Percentiles rank a stretch among this genome's conserved stretches.
Evolutionary conservation across 2,888 invertebrate species (phyloP).

Genomic region (Lepetodrilus schrolli): DNA sequence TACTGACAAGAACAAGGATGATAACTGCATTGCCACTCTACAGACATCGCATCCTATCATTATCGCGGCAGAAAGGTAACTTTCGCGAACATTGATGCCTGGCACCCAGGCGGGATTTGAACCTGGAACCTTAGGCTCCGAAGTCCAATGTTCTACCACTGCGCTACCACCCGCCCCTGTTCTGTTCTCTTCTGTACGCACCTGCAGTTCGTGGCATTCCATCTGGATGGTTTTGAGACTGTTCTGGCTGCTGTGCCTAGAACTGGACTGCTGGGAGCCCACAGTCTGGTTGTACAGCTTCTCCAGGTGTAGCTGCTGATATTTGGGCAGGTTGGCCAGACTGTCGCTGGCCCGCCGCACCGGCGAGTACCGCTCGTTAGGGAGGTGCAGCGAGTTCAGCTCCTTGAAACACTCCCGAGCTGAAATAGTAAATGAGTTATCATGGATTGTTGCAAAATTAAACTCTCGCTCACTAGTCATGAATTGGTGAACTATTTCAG

Average conservation of each 20-base stretch:
- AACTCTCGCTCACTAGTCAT: too few relatives aligned
- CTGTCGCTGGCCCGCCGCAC: slow-evolving; percentile 92
- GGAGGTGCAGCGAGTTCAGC: slow-evolving; percentile 77
- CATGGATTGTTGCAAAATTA: too few relatives aligned
- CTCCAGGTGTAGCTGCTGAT: slow-evolving; percentile 73
- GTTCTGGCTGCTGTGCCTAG: slow-evolving; percentile 66
- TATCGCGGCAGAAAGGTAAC: too few relatives aligned
- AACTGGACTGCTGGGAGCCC: slow-evolving; percentile 68
- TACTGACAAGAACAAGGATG: too few relatives aligned
- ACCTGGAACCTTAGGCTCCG: too few relatives aligned
- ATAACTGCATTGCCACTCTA: too few relatives aligned
- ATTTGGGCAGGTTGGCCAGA: slow-evolving; percentile 74
- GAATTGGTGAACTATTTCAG: too few relatives aligned
- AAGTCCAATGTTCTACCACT: too few relatives aligned
- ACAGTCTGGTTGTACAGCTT: slow-evolving; percentile 79
- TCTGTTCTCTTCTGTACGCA: slow-evolving; percentile 75
- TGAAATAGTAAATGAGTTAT: too few relatives aligned
- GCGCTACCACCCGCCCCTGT: slow-evolving; percentile 59
- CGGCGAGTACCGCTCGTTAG: slow-evolving; percentile 89
- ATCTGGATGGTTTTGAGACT: slow-evolving; percentile 81
- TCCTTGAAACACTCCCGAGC: slow-evolving; percentile 80
- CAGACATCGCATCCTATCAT: too few relatives aligned
- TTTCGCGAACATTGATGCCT: too few relatives aligned
- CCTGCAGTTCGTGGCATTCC: slow-evolving; percentile 87
- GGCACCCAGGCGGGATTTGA: too few relatives aligned